Conservation (phyloP, 2,888 invertebrate genomes). For the Argyresthia goedartella region DNA sequence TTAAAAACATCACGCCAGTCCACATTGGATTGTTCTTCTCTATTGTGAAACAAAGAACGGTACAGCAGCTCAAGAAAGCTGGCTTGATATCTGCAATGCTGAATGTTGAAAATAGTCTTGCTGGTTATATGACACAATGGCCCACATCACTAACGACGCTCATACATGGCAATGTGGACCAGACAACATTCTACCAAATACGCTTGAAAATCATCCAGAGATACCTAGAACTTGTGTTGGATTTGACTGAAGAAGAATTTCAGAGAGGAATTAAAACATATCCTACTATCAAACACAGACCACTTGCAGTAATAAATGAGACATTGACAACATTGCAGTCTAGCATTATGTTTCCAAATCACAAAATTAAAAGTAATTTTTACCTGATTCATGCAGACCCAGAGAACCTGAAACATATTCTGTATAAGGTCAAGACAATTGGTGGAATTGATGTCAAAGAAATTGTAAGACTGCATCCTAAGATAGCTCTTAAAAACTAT, state of each 20-base stretch:
- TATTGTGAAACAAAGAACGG: slow-evolving; percentile 37
- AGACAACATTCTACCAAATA: slow-evolving; percentile 33
- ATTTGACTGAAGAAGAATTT: slow-evolving; percentile 47
- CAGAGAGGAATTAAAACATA: slow-evolving; percentile 45
- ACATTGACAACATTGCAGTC: slow-evolving; percentile 42
- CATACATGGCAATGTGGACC: slow-evolving; percentile 38
- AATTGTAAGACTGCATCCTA: slow-evolving; percentile 51
- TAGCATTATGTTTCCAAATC: slow-evolving; percentile 37
- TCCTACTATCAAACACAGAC: slow-evolving; percentile 56
- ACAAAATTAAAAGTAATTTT: slow-evolving; percentile 54
- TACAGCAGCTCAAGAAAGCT: slow-evolving; percentile 35
- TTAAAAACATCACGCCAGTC: slow-evolving; percentile 26
- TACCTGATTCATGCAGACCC: slow-evolving; percentile 54
- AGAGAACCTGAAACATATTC: slow-evolving; percentile 45
- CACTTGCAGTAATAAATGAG: slow-evolving; percentile 46
- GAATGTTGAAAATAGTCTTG: slow-evolving; percentile 54
- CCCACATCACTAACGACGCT: slow-evolving; percentile 56
- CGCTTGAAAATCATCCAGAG: slow-evolving; percentile 54
- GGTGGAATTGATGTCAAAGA: slow-evolving; percentile 59
- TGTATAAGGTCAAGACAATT: slow-evolving; percentile 37
- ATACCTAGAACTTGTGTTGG: slow-evolving; percentile 51
- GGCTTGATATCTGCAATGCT: slow-evolving; percentile 26
- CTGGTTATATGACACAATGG: slow-evolving; percentile 56
- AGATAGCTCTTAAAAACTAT: slow-evolving; percentile 42
- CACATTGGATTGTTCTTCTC: slow-evolving; percentile 35